Evolutionary conservation across 2,888 invertebrate genomes (phyloP).

Genomic region (Cotesia congregata): DNA sequence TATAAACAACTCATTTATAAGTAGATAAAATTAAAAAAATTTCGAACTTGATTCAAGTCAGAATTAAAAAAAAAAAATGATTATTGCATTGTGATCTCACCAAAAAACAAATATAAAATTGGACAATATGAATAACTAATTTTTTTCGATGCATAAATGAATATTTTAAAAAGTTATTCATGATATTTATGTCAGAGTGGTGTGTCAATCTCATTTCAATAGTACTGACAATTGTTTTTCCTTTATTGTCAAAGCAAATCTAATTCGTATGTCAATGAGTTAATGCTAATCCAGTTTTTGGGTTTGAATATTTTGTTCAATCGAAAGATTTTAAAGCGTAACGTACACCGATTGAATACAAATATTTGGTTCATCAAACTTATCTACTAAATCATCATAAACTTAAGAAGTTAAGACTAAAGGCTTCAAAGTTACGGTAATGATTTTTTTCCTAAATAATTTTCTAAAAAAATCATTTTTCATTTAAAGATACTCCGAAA

Average conservation of each 20-base stretch:
- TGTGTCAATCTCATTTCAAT: not conserved
- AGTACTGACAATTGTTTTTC: not conserved
- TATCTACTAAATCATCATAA: too few species aligned
- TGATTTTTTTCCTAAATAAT: too few species aligned
- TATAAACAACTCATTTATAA: too few species aligned
- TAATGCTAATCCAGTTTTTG: not conserved
- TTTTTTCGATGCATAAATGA: not conserved
- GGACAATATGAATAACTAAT: not conserved
- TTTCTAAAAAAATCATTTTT: too few species aligned
- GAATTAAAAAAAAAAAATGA: not conserved
- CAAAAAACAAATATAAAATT: not conserved
- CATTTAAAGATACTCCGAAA: too few species aligned
- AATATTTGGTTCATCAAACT: too few species aligned
- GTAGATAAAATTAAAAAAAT: too few species aligned
- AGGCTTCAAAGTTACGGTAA: too few species aligned
- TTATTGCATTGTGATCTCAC: not conserved
- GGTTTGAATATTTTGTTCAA: not conserved
- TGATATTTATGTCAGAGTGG: not conserved
- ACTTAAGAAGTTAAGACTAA: too few species aligned
- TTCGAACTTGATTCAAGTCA: too few species aligned
- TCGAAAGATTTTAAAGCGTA: too few species aligned
- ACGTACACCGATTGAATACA: too few species aligned
- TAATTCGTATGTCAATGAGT: not conserved
- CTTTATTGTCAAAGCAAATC: not conserved
- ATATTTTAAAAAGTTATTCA: not conserved